Percentiles rank a stretch among this genome's conserved stretches.
phyloP scores from a whole-genome alignment of 2,888 invertebrate species.

The Cheilosia vulpina region DNA sequence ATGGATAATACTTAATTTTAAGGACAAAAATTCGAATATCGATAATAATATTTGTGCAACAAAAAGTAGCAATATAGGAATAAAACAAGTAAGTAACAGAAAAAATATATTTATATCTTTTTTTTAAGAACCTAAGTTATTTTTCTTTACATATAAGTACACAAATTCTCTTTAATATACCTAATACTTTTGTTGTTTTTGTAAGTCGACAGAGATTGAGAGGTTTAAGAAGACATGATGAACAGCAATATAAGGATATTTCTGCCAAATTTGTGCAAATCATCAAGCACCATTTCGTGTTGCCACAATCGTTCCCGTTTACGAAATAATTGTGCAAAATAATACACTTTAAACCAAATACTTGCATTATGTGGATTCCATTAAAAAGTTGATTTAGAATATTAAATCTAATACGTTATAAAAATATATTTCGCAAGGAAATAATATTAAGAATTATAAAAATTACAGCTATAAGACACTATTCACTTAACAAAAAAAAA shows the following conservation, averaged over 20 bases:
- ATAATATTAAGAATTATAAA: too few species aligned
- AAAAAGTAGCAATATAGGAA: constrained; percentile 26
- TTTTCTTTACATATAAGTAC: constrained; percentile 52
- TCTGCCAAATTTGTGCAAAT: background rate
- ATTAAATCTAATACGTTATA: too few species aligned
- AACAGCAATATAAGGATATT: background rate
- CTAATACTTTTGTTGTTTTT: constrained; percentile 46
- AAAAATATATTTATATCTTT: constrained; percentile 3
- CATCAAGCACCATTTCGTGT: background rate
- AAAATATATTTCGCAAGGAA: too few species aligned
- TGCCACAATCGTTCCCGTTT: background rate
- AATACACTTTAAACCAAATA: background rate
- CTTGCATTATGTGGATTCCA: too few species aligned
- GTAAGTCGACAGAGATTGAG: background rate
- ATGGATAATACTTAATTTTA: background rate
- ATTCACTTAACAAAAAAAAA: too few species aligned
- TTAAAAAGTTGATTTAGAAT: too few species aligned
- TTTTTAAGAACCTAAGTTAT: constrained; percentile 47
- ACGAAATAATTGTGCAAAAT: background rate
- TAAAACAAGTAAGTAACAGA: constrained; percentile 49
- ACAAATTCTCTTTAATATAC: constrained; percentile 40
- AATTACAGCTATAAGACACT: too few species aligned
- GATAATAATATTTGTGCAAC: constrained; percentile 16
- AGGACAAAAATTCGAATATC: constrained; percentile 64
- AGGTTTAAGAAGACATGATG: background rate